A percentile compares a stretch with the other conserved stretches of the same genome.
These are phyloP conservation scores for Enteromius afrohamiltoni DNA, from an alignment of 2,797 vertebrate species.

Conservation along the genomic window DNA sequence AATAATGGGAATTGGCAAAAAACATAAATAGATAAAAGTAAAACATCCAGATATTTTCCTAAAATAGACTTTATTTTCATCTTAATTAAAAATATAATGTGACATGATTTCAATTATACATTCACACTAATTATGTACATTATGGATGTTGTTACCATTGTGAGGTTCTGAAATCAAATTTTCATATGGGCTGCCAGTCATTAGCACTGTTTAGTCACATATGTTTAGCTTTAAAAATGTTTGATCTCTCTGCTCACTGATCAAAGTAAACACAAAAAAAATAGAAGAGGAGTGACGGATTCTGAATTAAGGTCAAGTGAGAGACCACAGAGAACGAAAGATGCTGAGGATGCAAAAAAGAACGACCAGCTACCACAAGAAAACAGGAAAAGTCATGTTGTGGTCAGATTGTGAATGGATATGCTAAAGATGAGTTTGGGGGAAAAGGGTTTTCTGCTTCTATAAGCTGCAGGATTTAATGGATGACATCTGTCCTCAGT, in stretches of 20 bases:
- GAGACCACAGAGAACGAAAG: slow-evolving; percentile 32
- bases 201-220: slow-evolving; percentile 19
- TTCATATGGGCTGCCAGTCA: background rate
- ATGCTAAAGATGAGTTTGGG: slow-evolving; percentile 60
- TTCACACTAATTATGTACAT: background rate
- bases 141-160: background rate
- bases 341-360: slow-evolving; percentile 73
- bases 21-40: background rate
- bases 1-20: background rate
- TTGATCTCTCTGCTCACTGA: slow-evolving; percentile 17
- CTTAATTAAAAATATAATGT: background rate
- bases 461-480: slow-evolving; percentile 68
- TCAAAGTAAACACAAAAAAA: slow-evolving; percentile 26
- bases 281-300: background rate
- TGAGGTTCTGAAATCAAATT: background rate
- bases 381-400: slow-evolving; percentile 67
- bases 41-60: background rate
- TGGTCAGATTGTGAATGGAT: slow-evolving; percentile 66
- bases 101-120: background rate
- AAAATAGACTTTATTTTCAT: background rate
- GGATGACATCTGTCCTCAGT: slow-evolving; percentile 75
- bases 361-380: slow-evolving; percentile 53
- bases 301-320: slow-evolving; percentile 7
- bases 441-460: slow-evolving; percentile 11
- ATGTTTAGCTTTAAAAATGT: slow-evolving; percentile 13